Conservation (phyloP, 2,797 vertebrate species). For the Menidia menidia region DNA sequence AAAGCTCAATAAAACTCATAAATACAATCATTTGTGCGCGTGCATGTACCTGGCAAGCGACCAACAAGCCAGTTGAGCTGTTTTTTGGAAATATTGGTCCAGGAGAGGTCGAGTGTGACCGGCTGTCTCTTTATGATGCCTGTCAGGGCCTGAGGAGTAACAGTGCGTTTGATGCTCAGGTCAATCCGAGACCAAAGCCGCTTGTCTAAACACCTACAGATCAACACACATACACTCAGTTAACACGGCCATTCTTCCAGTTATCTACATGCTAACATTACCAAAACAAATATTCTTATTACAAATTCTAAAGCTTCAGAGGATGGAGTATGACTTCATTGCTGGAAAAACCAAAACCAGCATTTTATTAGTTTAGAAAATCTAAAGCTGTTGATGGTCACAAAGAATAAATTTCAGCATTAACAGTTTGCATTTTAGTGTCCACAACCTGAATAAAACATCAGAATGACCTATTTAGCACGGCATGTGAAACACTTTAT, state of each 20-base stretch:
- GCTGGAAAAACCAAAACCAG: no score
- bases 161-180: conserved; percentile 92
- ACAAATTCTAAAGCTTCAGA: no score
- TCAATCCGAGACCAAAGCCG: conserved; percentile 96
- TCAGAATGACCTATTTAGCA: no score
- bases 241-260: background rate
- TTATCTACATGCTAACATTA: background rate
- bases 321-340: no score
- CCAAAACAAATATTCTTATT: background rate
- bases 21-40: background rate
- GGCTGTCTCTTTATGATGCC: conserved; percentile 98
- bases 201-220: conserved; percentile 94
- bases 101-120: conserved; percentile 93
- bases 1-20: background rate
- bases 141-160: conserved; percentile 93
- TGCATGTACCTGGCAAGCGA: conserved; percentile 88
- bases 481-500: no score
- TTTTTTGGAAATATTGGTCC: conserved; percentile 98
- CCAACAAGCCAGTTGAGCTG: conserved; percentile 97
- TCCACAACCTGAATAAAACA: no score
- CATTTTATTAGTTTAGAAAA: no score
- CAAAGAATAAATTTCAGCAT: no score
- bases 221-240: conserved; percentile 6
- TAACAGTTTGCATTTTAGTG: no score
- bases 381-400: no score